A percentile compares a stretch with the other conserved stretches of the same genome.
Conservation (phyloP, 92 coral and sea anemone genomes). For the Pocillopora meandrina region DNA sequence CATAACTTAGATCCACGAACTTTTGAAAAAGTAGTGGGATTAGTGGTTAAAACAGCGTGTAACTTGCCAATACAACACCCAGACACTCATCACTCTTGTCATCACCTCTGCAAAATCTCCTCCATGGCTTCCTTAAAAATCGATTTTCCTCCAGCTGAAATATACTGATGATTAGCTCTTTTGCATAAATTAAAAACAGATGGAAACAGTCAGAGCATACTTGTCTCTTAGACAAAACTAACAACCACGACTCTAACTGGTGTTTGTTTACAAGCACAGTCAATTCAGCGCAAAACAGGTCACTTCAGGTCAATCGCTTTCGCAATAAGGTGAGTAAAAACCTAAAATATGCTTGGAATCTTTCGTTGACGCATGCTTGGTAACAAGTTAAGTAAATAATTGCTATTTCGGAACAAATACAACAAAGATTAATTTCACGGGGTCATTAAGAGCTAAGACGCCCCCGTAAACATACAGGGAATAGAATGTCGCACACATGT, state of each 20-base stretch:
- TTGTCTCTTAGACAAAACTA: background rate
- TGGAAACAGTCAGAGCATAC: background rate
- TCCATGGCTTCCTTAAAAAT: too few relatives aligned
- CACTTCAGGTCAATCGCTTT: background rate
- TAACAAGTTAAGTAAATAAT: background rate
- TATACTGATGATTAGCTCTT: too few relatives aligned
- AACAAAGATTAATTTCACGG: background rate
- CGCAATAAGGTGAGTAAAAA: background rate
- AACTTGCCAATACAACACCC: too few relatives aligned
- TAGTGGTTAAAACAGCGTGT: too few relatives aligned
- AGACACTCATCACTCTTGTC: too few relatives aligned
- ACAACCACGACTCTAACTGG: background rate
- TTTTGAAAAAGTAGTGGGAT: too few relatives aligned
- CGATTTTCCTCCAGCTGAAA: too few relatives aligned
- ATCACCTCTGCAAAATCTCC: too few relatives aligned
- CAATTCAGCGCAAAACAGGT: background rate
- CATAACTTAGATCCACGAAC: too few relatives aligned
- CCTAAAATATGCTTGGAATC: conserved; percentile 9
- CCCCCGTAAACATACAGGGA: conserved; percentile 14
- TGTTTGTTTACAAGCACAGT: background rate
- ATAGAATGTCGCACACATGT: background rate
- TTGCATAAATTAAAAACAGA: too few relatives aligned
- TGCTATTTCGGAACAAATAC: conserved; percentile 18
- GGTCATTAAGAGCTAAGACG: conserved; percentile 2
- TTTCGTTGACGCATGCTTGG: background rate